These are phyloP conservation scores for Ammodytes marinus DNA, from an alignment of 2,113 vertebrate species.

Conservation along the genomic window DNA sequence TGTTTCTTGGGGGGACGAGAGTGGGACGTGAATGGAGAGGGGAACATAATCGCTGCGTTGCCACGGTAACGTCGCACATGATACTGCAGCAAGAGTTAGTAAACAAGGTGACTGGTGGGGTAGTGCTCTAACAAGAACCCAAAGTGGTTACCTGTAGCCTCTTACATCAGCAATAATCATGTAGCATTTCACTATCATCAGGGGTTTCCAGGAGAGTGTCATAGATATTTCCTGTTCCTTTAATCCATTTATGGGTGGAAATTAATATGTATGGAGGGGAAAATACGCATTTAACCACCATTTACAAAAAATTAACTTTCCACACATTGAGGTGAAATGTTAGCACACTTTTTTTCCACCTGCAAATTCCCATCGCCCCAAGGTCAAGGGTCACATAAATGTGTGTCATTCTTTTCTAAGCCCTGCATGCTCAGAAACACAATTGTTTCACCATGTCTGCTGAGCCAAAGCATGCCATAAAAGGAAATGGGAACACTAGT, in stretches of 20 bases:
- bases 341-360: background rate
- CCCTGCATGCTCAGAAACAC: background rate
- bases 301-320: slow-evolving; percentile 3
- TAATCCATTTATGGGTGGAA: slow-evolving; percentile 16
- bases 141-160: slow-evolving; percentile 53
- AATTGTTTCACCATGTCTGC: slow-evolving; percentile 12
- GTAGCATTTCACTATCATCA: slow-evolving; percentile 8
- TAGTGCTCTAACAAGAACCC: slow-evolving; percentile 54
- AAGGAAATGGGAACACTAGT: background rate
- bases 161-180: slow-evolving; percentile 27
- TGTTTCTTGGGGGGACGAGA: slow-evolving; percentile 72
- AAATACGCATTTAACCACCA: slow-evolving; percentile 10
- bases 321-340: slow-evolving; percentile 2
- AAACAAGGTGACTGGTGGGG: slow-evolving; percentile 61
- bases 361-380: background rate
- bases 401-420: background rate
- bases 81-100: slow-evolving; percentile 64
- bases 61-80: slow-evolving; percentile 77
- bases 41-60: slow-evolving; percentile 80
- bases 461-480: background rate
- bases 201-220: slow-evolving; percentile 19
- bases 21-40: slow-evolving; percentile 70
- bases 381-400: background rate
- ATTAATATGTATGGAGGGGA: slow-evolving; percentile 3
- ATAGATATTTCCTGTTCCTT: slow-evolving; percentile 8